phyloP scores from a whole-genome alignment of 64 coral and sea anemone species.

The Montipora efflorescens region DNA sequence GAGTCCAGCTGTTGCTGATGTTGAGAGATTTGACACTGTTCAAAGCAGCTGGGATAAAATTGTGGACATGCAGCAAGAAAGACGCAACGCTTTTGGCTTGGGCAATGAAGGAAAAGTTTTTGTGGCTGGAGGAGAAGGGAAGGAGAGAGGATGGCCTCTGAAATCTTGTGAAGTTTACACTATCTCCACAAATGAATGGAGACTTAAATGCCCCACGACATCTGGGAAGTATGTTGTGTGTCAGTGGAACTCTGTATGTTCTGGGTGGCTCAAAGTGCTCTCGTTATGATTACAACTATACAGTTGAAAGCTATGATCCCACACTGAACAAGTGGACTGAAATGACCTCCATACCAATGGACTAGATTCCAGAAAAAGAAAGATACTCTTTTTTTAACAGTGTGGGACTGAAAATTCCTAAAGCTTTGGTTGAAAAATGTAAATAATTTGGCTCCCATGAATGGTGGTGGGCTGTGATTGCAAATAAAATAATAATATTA shows the following conservation, averaged over 20 bases:
- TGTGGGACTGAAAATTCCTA: not conserved
- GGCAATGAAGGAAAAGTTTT: not conserved
- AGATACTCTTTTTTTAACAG: not conserved
- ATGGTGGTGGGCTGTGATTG: no score
- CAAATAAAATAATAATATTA: no score
- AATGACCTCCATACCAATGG: not conserved
- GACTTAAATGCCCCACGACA: not conserved
- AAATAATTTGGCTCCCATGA: no score
- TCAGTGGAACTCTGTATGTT: not conserved
- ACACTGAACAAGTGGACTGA: not conserved
- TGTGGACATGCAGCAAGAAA: not conserved
- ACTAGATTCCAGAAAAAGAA: not conserved
- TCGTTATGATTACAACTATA: no score
- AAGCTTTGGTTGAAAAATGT: not conserved
- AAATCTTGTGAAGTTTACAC: conserved; percentile 27
- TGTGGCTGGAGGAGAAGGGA: conserved; percentile 1
- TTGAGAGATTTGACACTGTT: conserved; percentile 1
- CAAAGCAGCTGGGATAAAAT: not conserved
- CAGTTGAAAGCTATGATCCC: not conserved
- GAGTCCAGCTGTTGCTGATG: not conserved
- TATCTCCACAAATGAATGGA: conserved; percentile 2
- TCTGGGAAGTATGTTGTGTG: not conserved
- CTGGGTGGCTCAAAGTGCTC: not conserved
- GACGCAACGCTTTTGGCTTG: not conserved
- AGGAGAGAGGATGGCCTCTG: no score